Conservation (phyloP, 2,888 invertebrate genomes). For the Conomelus anceps region DNA sequence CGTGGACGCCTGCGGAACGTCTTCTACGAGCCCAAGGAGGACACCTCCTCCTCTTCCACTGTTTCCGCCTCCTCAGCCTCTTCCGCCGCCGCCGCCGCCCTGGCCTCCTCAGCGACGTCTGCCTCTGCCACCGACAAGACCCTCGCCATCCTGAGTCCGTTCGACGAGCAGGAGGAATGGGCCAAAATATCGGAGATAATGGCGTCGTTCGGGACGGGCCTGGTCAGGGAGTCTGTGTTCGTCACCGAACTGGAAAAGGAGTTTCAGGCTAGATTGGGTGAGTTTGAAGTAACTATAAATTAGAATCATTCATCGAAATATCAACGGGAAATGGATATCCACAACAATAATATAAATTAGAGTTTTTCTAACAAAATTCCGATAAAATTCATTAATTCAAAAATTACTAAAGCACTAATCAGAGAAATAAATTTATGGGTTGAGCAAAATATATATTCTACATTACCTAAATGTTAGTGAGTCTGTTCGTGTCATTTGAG, state of each 20-base stretch:
- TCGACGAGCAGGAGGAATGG: constrained; percentile 94
- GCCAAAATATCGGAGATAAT: constrained; percentile 93
- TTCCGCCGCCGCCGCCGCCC: constrained; percentile 16
- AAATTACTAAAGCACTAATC: too few relatives aligned
- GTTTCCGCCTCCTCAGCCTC: constrained; percentile 14
- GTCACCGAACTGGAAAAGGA: constrained; percentile 72
- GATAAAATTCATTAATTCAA: too few relatives aligned
- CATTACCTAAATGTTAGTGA: too few relatives aligned
- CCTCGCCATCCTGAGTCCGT: constrained; percentile 59
- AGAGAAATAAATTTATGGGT: too few relatives aligned
- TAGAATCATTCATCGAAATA: too few relatives aligned
- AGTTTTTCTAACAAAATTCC: too few relatives aligned
- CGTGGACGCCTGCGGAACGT: constrained; percentile 62
- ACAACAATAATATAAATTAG: too few relatives aligned
- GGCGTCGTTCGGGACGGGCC: constrained; percentile 84
- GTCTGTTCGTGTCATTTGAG: too few relatives aligned
- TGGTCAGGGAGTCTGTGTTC: constrained; percentile 69
- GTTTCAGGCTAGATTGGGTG: constrained; percentile 63
- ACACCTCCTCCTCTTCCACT: constrained; percentile 9
- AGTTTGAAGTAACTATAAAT: constrained; percentile 16
- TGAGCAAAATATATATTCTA: too few relatives aligned
- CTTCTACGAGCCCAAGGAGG: constrained; percentile 45
- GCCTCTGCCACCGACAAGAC: constrained; percentile 21
- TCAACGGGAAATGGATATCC: too few relatives aligned
- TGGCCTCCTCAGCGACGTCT: constrained; percentile 13